Evolutionary conservation across 2,888 invertebrate species (phyloP).

Genomic region (Eulithis prunata): DNA sequence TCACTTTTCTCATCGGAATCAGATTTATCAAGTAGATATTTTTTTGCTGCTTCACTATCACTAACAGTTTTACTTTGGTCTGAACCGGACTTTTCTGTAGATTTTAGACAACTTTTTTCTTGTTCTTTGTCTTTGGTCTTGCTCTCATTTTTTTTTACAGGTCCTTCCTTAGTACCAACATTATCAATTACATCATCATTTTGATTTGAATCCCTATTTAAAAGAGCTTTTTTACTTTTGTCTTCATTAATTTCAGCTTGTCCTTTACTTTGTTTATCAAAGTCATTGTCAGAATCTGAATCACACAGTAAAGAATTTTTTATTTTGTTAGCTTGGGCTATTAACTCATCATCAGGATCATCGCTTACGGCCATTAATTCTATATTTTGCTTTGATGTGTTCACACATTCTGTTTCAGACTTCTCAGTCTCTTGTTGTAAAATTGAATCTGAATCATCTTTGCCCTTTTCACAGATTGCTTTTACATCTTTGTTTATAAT

Average conservation of each 20-base stretch:
- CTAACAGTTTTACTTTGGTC: neutral
- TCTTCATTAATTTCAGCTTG: constrained; percentile 20
- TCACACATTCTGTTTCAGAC: neutral
- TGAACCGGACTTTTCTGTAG: neutral
- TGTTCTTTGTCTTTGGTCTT: constrained; percentile 1
- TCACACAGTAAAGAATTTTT: constrained; percentile 52
- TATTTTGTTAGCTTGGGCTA: constrained; percentile 41
- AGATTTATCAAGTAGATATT: constrained; percentile 24
- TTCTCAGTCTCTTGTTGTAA: constrained; percentile 1
- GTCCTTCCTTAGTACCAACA: constrained; percentile 14
- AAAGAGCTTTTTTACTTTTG: constrained; percentile 45
- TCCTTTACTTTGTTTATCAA: constrained; percentile 17
- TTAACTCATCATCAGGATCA: constrained; percentile 26
- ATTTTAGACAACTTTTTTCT: neutral
- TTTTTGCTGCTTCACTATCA: constrained; percentile 20
- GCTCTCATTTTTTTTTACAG: neutral
- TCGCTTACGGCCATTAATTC: constrained; percentile 11
- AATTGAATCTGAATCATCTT: constrained; percentile 22
- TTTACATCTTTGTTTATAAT: constrained; percentile 51
- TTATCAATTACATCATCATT: constrained; percentile 23
- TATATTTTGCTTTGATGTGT: neutral
- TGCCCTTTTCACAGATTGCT: constrained; percentile 51
- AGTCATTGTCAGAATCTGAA: constrained; percentile 48
- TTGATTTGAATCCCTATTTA: constrained; percentile 52
- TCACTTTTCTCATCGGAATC: constrained; percentile 44